phyloP scores from a whole-genome alignment of 2,797 vertebrate species.

The Threskiornis aethiopicus region DNA sequence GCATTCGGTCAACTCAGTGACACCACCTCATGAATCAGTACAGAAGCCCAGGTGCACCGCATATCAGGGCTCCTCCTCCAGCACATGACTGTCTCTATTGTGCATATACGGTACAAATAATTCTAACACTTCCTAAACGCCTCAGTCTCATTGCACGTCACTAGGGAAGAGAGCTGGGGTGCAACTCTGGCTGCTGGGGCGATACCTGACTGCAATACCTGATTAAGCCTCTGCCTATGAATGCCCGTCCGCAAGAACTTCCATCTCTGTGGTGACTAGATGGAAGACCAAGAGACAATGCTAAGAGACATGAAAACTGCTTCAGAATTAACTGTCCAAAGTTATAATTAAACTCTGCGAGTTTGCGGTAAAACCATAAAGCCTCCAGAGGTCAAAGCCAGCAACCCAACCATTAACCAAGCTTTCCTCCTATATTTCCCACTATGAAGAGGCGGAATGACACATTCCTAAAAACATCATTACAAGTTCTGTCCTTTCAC shows the following conservation, averaged over 20 bases:
- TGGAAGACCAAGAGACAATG: not conserved
- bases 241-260: not conserved
- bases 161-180: not conserved
- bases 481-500: not conserved
- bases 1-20: not conserved
- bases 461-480: not conserved
- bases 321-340: not conserved
- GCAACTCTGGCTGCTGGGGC: not conserved
- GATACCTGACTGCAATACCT: not conserved
- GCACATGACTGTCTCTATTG: not conserved
- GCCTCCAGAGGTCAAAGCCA: not conserved
- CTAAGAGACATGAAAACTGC: not conserved
- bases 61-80: not conserved
- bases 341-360: not conserved
- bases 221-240: not conserved
- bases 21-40: not conserved
- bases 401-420: not conserved
- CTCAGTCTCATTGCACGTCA: rapidly evolving
- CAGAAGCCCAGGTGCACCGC: not conserved
- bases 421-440: not conserved
- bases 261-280: not conserved
- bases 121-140: not conserved
- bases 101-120: not conserved
- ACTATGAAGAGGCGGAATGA: not conserved
- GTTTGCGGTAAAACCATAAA: not conserved